These are phyloP conservation scores for Sus cebifrons DNA, from an alignment of 2,797 vertebrate species.

Conservation along the genomic window DNA sequence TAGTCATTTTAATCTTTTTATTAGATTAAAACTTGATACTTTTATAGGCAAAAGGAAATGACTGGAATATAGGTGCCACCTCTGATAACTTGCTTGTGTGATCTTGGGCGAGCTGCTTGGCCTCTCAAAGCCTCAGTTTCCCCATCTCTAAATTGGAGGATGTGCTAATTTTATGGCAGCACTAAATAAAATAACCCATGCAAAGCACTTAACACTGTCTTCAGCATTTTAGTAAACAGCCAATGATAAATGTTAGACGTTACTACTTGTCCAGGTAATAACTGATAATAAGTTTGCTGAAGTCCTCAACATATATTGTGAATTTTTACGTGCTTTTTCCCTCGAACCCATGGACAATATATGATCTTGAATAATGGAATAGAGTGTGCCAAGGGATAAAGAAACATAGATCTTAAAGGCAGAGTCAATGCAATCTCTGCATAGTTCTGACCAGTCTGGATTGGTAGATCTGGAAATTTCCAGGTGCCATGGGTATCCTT, in stretches of 20 bases:
- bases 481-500: conserved; percentile 61
- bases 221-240: neutral
- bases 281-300: conserved; percentile 45
- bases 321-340: conserved; percentile 64
- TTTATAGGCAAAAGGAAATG: conserved; percentile 61
- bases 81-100: neutral
- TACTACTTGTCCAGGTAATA: conserved; percentile 40
- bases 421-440: neutral
- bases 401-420: conserved; percentile 62
- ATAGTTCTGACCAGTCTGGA: conserved; percentile 37
- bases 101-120: neutral
- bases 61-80: neutral
- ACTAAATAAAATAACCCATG: neutral
- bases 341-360: conserved; percentile 61
- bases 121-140: conserved; percentile 33
- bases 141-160: conserved; percentile 21
- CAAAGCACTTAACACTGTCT: neutral
- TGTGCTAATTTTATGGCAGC: neutral
- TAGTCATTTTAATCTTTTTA: conserved; percentile 75
- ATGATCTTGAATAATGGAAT: conserved; percentile 73
- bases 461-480: conserved; percentile 51
- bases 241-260: conserved; percentile 32
- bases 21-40: conserved; percentile 73
- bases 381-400: neutral
- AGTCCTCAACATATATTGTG: conserved; percentile 43